phyloP scores from a whole-genome alignment of 1,140 invertebrate species.

The Ylistrum balloti region DNA sequence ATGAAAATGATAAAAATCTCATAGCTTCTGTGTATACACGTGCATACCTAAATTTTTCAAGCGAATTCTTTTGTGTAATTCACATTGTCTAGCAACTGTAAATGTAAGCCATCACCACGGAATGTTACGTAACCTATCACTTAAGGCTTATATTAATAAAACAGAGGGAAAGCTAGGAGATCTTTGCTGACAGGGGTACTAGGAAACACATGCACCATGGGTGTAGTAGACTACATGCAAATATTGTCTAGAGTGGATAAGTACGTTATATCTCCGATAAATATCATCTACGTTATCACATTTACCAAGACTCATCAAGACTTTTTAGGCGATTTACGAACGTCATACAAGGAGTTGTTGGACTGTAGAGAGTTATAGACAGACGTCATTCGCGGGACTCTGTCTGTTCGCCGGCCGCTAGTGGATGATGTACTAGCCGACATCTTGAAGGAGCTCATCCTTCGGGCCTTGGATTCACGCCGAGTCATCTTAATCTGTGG shows the following conservation, averaged over 20 bases:
- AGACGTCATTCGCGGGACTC: conserved; percentile 21
- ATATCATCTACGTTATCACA: not conserved
- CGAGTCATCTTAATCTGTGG: not conserved
- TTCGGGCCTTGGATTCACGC: not conserved
- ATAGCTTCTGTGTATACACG: not conserved
- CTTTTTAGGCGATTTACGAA: conserved; percentile 34
- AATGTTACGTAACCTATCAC: not conserved
- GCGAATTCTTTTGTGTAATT: not conserved
- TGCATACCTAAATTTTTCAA: not conserved
- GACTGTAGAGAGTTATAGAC: not conserved
- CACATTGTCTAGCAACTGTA: not conserved
- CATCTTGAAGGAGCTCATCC: conserved; percentile 37
- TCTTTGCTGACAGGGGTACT: not conserved
- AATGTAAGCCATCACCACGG: not conserved
- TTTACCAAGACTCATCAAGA: not conserved
- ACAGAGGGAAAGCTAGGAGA: not conserved
- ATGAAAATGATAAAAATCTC: not conserved
- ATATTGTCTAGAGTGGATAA: not conserved
- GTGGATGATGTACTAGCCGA: not conserved
- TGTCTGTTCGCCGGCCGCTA: not conserved
- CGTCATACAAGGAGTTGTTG: not conserved
- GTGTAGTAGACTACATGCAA: not conserved
- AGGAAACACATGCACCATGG: not conserved
- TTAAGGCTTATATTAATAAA: not conserved
- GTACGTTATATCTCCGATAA: not conserved